Evolutionary conservation across 2,113 vertebrate genomes (phyloP).

Genomic region (Cheilinus undulatus): DNA sequence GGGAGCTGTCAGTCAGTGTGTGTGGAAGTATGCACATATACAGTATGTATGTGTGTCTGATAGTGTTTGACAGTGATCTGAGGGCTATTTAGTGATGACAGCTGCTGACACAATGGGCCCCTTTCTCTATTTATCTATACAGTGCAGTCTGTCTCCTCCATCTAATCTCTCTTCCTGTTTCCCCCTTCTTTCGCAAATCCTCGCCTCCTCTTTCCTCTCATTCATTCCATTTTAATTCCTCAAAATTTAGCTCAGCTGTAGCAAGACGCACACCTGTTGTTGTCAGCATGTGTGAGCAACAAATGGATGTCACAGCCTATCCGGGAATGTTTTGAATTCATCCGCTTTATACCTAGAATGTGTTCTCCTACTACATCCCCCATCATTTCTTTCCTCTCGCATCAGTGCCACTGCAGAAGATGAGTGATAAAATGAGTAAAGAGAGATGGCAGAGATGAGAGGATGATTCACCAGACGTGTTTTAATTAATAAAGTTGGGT

Average conservation of each 20-base stretch:
- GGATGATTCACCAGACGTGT: constrained; percentile 57
- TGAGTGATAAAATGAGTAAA: constrained; percentile 57
- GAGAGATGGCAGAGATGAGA: constrained; percentile 48
- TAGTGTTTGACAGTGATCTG: constrained; percentile 74
- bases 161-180: constrained; percentile 67
- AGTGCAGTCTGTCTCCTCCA: constrained; percentile 71
- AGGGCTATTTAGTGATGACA: constrained; percentile 81
- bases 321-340: constrained; percentile 24
- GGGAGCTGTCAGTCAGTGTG: constrained; percentile 80
- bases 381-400: constrained; percentile 12
- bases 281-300: constrained; percentile 49
- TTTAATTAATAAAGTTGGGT: constrained; percentile 75
- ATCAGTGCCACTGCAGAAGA: constrained; percentile 38
- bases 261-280: constrained; percentile 71
- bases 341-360: constrained; percentile 24
- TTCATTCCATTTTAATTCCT: constrained; percentile 48
- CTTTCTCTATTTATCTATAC: constrained; percentile 77
- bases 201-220: constrained; percentile 46
- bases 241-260: constrained; percentile 37
- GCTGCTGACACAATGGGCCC: constrained; percentile 81
- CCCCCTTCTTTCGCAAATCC: constrained; percentile 24
- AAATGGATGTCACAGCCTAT: constrained; percentile 48
- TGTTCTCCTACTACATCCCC: not conserved
- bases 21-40: constrained; percentile 40
- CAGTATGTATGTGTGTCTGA: constrained; percentile 19